Base-by-base conservation (phyloP, 2,113 vertebrate genomes). In the Equus przewalskii region DNA sequence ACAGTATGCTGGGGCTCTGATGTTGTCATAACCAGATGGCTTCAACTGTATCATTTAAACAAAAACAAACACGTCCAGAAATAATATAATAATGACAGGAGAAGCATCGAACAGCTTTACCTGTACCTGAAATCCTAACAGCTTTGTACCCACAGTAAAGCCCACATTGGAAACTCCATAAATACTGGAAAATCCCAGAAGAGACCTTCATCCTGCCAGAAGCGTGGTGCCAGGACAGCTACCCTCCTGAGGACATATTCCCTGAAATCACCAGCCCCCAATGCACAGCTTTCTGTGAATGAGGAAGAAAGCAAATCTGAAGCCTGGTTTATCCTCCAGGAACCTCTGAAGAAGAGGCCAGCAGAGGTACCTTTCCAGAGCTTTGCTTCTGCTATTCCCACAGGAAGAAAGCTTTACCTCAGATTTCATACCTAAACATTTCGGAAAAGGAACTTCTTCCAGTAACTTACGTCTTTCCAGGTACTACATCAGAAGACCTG, bases 1-100 rank as follows among this genome's bases (percentile, higher is more conserved):
- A 98, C 98, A 98, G 97, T 96, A 97, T 96, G 98, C 98, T 97
- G 98, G 76, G 95, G 96, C 98, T 98, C 98, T 98, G 98, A 98
- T 97, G 97, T 97, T 98, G 98, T 96, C 97, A 96, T 28, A 97
- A 98, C 97, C 98, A 99, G 98, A 99, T 98, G 99, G 98, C 98
- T 98, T 98, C 98, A 94, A 98, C 98, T 97, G 97, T 98, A 98
- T 98, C 98, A 64, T 96, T 98, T 95, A 98, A 97, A 98, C 96
- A 95, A 90, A 98, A 96, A 97, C 95, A 98, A 97, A 98, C 94
- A 97, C 1, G 30, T 91, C 96, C 97, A 88, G 96, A 94, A 97
- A 93, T 54, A 79, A 95, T 54, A 65, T 11, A 73, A 36, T 19
- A 56, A 87, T 1, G 73, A 96, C 8, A 94, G 81, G 56, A 97